Base-by-base conservation (phyloP, 2,888 invertebrate species). In the Pheosia tremula region DNA sequence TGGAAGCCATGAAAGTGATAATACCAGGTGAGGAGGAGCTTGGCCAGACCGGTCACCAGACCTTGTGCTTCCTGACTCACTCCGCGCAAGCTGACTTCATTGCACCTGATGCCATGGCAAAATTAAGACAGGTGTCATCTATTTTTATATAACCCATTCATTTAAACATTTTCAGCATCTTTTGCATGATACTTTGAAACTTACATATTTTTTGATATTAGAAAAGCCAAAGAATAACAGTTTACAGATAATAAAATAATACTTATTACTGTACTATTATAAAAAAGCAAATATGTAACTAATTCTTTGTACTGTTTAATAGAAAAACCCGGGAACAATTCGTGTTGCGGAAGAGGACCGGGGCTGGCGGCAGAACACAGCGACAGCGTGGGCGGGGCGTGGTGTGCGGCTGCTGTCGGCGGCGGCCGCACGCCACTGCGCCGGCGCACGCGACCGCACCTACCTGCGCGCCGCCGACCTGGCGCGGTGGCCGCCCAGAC, bases 31-130 rank as follows among this genome's bases (percentile, higher is more conserved):
- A 99, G 84, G 98, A 98, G 84, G 98, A 99, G 85, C 95, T 98
- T 59, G 98, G 98, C 0, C 98, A 98, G 86, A 96, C 95, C 79
- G 97, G 97, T 68, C 96, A 97, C 85, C 98, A 98, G 92, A 97
- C 97, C 5, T 95, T 98, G 89, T 99, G 99, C 87, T 98, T 98
- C 87, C 96, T 98, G 10, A 97, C 97, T 60, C 97, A 97, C 83
- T 97, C 98, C 77, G 96, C 96, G 60, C 98, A 98, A 90, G 97
- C 97, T 74, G 98, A 98, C 81, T 99, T 98, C 85, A 98, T 99
- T 81, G 98, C 98, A 5, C 97, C 98, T 5, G 99, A 99, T 91
- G 98, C 98, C 36, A 98, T 99, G 98, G 97, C 98, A 47, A 99
- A 99, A 87, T 91, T 99, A 58, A 95, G 98, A 86, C 99, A 99